Evolutionary conservation across 2,888 invertebrate genomes (phyloP).

Genomic region (Baronia brevicornis): DNA sequence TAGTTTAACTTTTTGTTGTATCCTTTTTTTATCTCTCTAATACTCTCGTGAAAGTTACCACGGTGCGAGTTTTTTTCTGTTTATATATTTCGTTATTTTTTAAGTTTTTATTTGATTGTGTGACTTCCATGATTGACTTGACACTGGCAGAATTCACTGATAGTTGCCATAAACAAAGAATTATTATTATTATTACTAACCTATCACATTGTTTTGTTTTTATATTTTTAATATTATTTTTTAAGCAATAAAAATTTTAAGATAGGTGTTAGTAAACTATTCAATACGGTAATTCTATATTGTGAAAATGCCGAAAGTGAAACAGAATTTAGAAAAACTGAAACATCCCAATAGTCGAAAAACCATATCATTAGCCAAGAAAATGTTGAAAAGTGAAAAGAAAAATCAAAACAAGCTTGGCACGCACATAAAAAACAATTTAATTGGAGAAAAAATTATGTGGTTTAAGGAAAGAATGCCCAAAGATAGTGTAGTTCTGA

Average conservation of each 20-base stretch:
- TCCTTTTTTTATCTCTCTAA: too few relatives aligned
- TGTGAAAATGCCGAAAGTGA: constrained; percentile 53
- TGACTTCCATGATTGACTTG: too few relatives aligned
- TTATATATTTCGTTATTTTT: too few relatives aligned
- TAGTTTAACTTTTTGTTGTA: too few relatives aligned
- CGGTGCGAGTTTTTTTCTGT: too few relatives aligned
- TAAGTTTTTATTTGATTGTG: too few relatives aligned
- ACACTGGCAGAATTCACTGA: too few relatives aligned
- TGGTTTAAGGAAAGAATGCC: constrained; percentile 85
- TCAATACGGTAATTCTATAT: constrained; percentile 3
- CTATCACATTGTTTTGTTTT: too few relatives aligned
- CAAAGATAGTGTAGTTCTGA: constrained; percentile 67
- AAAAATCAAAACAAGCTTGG: constrained; percentile 78
- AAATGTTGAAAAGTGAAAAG: constrained; percentile 78
- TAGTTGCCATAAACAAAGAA: too few relatives aligned
- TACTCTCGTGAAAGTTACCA: too few relatives aligned
- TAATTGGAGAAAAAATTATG: constrained; percentile 83
- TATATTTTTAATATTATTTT: constrained; percentile 5
- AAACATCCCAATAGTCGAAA: constrained; percentile 92
- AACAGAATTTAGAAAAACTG: constrained; percentile 64
- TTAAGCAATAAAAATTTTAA: not conserved
- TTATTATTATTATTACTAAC: too few relatives aligned
- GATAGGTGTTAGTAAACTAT: constrained; percentile 4
- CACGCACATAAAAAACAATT: constrained; percentile 82
- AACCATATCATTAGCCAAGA: constrained; percentile 82